Evolutionary conservation across 2,113 vertebrate genomes (phyloP), one percentile per base, ranked within the genome.

Genomic region (Albula goreensis): DNA sequence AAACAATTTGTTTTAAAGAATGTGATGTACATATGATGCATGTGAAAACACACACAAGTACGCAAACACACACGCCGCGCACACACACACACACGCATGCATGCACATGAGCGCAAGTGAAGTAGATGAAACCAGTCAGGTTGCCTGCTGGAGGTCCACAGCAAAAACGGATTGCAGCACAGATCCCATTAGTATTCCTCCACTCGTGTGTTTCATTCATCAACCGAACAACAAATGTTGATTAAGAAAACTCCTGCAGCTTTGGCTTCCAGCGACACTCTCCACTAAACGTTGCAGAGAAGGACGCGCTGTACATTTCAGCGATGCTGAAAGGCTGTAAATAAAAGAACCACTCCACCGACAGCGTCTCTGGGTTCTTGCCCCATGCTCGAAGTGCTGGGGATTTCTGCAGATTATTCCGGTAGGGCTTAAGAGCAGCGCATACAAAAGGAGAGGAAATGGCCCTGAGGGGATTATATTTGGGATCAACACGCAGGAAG

Each of bases 361-460:
- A 41, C 49, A 57, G 56, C 51, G 17, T 13, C 48, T 25, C 51
- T 66, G 85, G 9, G 56, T 80, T 9, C 10, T 13, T 60, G 78
- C 84, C 60, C 78, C 49, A n/a, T n/a, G 48, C 57, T 17, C 17
- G 52, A 79, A 22, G 41, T 63, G 79, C 51, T n/a, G 31, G 53
- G 53, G 78, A 50, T 60, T 63, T 78, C 11, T 66, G 57, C 80
- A 86, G 79, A 50, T 86, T 86, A 52, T 66, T 50, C 41, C 25
- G 3, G 83, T 19, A 60, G 12, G 13, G 53, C 53, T 60, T 57
- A 57, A 83, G 41, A 83, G 53, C n/a, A 13, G 17, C 60, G 51
- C 8, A 25, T 4, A 81, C 13, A 57, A 82, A 82, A 41, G 13
- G n/a, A 52, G 50, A 56, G 11, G 9, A 60, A 57, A 83, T 19